Evolutionary conservation across 2,113 vertebrate genomes (phyloP).

Genomic region (Oxyura jamaicensis): DNA sequence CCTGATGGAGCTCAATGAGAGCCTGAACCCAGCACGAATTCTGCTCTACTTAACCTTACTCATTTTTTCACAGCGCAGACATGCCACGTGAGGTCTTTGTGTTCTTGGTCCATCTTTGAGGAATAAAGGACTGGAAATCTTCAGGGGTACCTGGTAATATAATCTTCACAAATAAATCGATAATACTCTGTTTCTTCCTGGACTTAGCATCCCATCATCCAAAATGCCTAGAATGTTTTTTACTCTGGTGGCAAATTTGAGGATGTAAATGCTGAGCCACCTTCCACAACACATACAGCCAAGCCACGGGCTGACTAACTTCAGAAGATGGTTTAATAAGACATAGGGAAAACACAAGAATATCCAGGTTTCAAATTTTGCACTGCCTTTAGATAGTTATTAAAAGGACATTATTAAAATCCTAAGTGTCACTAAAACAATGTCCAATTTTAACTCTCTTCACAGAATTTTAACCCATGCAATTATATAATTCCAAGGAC

Average conservation of each 20-base stretch:
- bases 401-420: background rate
- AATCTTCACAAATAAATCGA: background rate
- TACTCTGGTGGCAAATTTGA: background rate
- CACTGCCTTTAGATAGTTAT: background rate
- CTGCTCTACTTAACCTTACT: background rate
- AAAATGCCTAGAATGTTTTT: rapidly evolving
- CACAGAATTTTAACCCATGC: background rate
- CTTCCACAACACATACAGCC: background rate
- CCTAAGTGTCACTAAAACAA: background rate
- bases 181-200: background rate
- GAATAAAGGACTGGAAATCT: background rate
- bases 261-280: background rate
- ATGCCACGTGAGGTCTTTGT: background rate
- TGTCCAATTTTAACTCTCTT: background rate
- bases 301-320: background rate
- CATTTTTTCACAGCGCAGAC: background rate
- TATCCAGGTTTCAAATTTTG: background rate
- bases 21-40: background rate
- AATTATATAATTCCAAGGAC: background rate
- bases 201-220: background rate
- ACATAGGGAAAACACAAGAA: background rate
- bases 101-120: background rate
- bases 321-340: background rate
- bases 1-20: background rate
- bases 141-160: background rate